Conservation (phyloP, 2,113 vertebrate species). For the Pseudolaguvia tuberculata region DNA sequence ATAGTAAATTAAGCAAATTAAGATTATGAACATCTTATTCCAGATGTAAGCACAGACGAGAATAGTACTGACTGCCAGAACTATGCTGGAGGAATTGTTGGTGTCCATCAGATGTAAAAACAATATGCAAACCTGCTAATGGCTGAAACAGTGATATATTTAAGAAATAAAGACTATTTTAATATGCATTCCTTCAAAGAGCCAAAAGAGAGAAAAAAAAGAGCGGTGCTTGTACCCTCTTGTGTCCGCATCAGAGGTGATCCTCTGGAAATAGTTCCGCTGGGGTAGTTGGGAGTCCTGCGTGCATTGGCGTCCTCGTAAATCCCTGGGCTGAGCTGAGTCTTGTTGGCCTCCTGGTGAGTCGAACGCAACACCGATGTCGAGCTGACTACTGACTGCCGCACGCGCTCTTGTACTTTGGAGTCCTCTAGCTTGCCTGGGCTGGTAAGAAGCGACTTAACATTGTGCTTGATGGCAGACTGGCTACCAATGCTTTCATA, state of each 20-base stretch:
- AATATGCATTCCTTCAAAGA: no score
- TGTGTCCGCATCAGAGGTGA: slow-evolving; percentile 85
- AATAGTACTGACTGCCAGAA: no score
- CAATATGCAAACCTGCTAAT: no score
- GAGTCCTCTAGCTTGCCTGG: slow-evolving; percentile 86
- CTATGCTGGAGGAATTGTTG: no score
- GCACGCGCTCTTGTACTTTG: slow-evolving; percentile 76
- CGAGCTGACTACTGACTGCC: slow-evolving; percentile 92
- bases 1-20: no score
- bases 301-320: slow-evolving; percentile 90
- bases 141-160: no score
- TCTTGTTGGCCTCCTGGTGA: slow-evolving; percentile 84
- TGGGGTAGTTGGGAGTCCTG: slow-evolving; percentile 88
- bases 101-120: no score
- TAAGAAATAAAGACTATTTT: no score
- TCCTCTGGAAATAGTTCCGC: slow-evolving; percentile 82
- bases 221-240: slow-evolving; percentile 77
- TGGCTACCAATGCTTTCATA: slow-evolving; percentile 77
- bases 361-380: slow-evolving; percentile 93
- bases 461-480: slow-evolving; percentile 94
- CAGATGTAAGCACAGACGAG: no score
- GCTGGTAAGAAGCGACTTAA: slow-evolving; percentile 94
- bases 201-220: no score
- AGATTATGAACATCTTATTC: no score
- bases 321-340: slow-evolving; percentile 90